Evolutionary conservation across 2,113 vertebrate genomes (phyloP), one percentile per base, ranked within the genome.

Genomic region (Spheniscus mendiculus): DNA sequence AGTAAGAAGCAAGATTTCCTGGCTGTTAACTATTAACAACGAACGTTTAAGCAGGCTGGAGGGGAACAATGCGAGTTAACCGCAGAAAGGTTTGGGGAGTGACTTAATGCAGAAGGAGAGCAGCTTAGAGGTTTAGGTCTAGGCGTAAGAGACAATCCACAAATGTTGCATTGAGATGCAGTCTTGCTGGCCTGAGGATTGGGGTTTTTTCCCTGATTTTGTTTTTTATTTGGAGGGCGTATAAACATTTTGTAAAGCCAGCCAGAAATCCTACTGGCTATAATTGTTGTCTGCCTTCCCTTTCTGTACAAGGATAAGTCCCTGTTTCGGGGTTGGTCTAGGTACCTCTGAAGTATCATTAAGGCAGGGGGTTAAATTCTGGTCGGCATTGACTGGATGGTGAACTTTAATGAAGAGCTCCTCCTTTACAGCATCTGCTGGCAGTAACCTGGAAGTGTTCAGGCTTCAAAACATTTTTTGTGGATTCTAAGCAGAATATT

Each of bases 251-350:
- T 55, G 22, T 72, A 55, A 83, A 74, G 32, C 9, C 27, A 40
- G 38, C 5, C 44, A 65, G 14, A 71, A 91, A 11, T 87, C n/a
- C 23, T 84, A 4, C 32, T 82, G 52, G 23, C 19, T 86, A 3
- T 61, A 20, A 50, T 23, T 58, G 11, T 34, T 59, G 8, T n/a
- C 12, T 52, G 34, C 30, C 59, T 69, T 55, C 22, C 6, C 7
- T 63, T 47, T 63, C 30, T 65, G 25, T 69, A 11, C 11, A 52
- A 34, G 15, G 16, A 1, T 22, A 34, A 27, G 6, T 27, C 49
- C 11, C 8, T 56, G 0, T 53, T 20, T 10, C 10, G 12, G 21
- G 29, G 2, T 36, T 89, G 45, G 4, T 69, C n/a, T 56, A 4
- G 42, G 32, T 38, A 27, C 7, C 47, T 92, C 66, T 65, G 44